Evolutionary conservation across 1,140 invertebrate genomes (phyloP).

Genomic region (Drosophila teissieri): DNA sequence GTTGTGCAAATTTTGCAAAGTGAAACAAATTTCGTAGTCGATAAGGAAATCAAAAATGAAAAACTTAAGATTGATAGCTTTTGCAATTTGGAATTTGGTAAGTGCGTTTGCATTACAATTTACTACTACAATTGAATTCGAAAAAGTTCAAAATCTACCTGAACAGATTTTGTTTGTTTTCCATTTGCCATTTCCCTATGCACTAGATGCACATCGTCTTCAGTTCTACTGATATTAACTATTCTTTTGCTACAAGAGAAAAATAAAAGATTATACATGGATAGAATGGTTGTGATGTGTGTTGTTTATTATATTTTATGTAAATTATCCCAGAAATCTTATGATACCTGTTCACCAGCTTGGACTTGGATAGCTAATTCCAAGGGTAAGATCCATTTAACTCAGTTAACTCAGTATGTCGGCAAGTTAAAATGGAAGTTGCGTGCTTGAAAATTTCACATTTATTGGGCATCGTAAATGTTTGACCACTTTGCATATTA

Average conservation of each 20-base stretch:
- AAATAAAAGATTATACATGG: slow-evolving; percentile 81
- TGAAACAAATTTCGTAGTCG: slow-evolving; percentile 28
- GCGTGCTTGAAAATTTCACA: slow-evolving; percentile 4
- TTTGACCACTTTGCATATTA: slow-evolving; percentile 1
- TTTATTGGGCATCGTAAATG: slow-evolving; percentile 20
- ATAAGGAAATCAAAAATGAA: slow-evolving; percentile 67
- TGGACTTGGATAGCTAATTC: slow-evolving; percentile 19
- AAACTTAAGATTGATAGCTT: slow-evolving; percentile 63
- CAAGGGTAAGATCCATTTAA: neutral
- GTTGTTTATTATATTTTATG: slow-evolving; percentile 34
- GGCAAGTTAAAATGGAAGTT: neutral
- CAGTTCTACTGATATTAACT: slow-evolving; percentile 90
- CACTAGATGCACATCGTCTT: slow-evolving; percentile 89
- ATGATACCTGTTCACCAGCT: slow-evolving; percentile 14
- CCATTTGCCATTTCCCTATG: slow-evolving; percentile 87
- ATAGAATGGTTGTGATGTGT: slow-evolving; percentile 51
- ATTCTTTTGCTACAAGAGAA: slow-evolving; percentile 89
- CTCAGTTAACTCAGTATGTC: slow-evolving; percentile 5
- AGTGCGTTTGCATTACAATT: slow-evolving; percentile 51
- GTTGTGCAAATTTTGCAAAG: slow-evolving; percentile 43
- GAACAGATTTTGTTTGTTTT: slow-evolving; percentile 89
- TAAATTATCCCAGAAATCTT: slow-evolving; percentile 16
- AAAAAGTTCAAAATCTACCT: slow-evolving; percentile 85
- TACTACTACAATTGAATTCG: slow-evolving; percentile 62
- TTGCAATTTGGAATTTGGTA: slow-evolving; percentile 57